phyloP scores from a whole-genome alignment of 2,113 vertebrate species.

The Phalacrocorax carbo region DNA sequence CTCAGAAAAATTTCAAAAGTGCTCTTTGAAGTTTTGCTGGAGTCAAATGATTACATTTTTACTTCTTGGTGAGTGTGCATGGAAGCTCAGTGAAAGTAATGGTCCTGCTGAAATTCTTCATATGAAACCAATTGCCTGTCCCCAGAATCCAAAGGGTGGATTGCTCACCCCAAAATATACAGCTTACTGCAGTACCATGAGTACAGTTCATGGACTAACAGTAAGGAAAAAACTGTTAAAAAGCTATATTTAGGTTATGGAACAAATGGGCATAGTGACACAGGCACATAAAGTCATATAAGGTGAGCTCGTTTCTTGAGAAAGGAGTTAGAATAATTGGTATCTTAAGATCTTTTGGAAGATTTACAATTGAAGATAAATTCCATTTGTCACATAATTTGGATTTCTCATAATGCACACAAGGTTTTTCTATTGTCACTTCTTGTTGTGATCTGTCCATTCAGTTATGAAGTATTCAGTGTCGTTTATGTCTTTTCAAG shows the following conservation, averaged over 20 bases:
- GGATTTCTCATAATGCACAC: neutral
- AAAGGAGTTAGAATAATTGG: neutral
- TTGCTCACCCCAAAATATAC: neutral
- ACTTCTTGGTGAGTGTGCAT: neutral
- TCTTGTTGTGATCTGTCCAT: neutral
- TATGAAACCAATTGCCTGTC: neutral
- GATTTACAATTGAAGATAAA: neutral
- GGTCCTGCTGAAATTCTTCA: neutral
- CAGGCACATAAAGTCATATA: neutral
- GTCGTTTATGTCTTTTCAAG: conserved; percentile 7
- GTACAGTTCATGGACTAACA: neutral
- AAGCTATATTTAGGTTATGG: neutral
- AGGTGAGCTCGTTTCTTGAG: neutral
- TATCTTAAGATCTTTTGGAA: neutral
- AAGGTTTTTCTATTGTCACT: neutral
- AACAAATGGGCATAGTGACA: neutral
- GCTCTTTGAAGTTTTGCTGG: neutral
- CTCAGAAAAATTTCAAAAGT: neutral
- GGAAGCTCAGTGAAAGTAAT: neutral
- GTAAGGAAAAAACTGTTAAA: neutral
- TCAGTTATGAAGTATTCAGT: neutral
- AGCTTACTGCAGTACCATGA: neutral
- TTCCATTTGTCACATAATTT: neutral
- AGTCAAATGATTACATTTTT: neutral
- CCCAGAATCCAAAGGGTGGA: neutral